A percentile compares a stretch with the other conserved stretches of the same genome.
These are phyloP conservation scores for Phortica variegata DNA, from an alignment of 1,140 invertebrate genomes.

Conservation along the genomic window DNA sequence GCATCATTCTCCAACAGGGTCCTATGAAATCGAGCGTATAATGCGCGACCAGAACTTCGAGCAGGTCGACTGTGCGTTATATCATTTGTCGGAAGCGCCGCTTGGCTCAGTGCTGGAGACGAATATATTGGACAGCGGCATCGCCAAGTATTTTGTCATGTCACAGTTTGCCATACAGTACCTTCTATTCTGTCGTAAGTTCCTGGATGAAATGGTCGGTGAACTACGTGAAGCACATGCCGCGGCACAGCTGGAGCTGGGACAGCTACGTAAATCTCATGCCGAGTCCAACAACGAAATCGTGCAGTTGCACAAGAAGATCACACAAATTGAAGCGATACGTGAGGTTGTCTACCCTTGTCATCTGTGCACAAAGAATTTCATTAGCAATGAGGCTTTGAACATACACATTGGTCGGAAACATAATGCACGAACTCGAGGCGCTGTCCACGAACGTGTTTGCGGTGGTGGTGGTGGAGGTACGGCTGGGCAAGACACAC, in stretches of 20 bases:
- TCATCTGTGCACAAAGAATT: slow-evolving; percentile 51
- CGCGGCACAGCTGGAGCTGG: slow-evolving; percentile 35
- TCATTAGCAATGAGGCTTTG: slow-evolving; percentile 48
- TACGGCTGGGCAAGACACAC: neutral
- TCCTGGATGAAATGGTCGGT: slow-evolving; percentile 40
- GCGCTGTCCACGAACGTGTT: no score
- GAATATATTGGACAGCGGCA: slow-evolving; percentile 47
- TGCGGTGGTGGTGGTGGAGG: no score
- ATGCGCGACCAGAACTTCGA: slow-evolving; percentile 47
- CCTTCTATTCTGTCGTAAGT: slow-evolving; percentile 47
- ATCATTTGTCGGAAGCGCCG: slow-evolving; percentile 45
- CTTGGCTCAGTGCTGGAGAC: slow-evolving; percentile 39
- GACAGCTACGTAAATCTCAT: slow-evolving; percentile 26
- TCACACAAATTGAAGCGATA: slow-evolving; percentile 46
- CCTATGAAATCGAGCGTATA: slow-evolving; percentile 45
- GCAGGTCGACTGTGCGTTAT: slow-evolving; percentile 36
- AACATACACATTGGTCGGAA: slow-evolving; percentile 46
- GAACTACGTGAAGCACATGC: slow-evolving; percentile 34
- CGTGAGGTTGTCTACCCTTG: slow-evolving; percentile 50
- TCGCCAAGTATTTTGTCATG: slow-evolving; percentile 49
- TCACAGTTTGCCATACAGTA: slow-evolving; percentile 53
- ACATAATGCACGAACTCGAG: slow-evolving; percentile 30
- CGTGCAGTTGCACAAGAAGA: slow-evolving; percentile 42
- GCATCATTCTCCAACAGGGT: slow-evolving; percentile 17
- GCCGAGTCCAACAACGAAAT: slow-evolving; percentile 43